Conservation (phyloP, 2,888 invertebrate genomes). For the Siphlonurus alternatus region DNA sequence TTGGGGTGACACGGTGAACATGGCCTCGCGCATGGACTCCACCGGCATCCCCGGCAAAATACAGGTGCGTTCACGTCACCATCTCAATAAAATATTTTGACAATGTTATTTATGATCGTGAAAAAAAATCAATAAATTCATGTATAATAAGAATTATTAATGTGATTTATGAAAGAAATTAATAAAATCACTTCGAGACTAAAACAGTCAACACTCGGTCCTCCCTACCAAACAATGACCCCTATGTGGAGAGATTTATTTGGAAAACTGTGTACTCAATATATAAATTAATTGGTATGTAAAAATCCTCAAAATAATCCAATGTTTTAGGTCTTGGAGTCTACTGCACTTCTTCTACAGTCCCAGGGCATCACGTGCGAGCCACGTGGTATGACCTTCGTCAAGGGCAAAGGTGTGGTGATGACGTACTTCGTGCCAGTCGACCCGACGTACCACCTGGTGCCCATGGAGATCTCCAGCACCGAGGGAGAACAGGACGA, state of each 20-base stretch:
- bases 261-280: too few relatives aligned
- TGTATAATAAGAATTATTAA: too few relatives aligned
- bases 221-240: too few relatives aligned
- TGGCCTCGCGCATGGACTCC: conserved; percentile 92
- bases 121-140: background rate
- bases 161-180: too few relatives aligned
- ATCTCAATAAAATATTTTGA: background rate
- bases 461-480: background rate
- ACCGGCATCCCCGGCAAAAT: conserved; percentile 66
- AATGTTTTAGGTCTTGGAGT: conserved; percentile 56
- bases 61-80: conserved; percentile 33
- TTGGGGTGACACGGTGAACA: conserved; percentile 94
- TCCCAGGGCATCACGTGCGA: conserved; percentile 50
- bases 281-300: too few relatives aligned
- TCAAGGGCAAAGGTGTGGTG: conserved; percentile 51
- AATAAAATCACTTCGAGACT: too few relatives aligned
- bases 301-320: too few relatives aligned
- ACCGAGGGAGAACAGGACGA: background rate
- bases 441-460: conserved; percentile 30
- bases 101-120: background rate
- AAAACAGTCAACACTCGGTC: too few relatives aligned
- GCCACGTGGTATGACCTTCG: conserved; percentile 48
- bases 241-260: too few relatives aligned
- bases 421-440: conserved; percentile 57
- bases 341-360: conserved; percentile 49